A percentile compares a stretch with the other conserved stretches of the same genome.
Conservation (phyloP, 2,113 vertebrate genomes). For the Entomyzon cyanotis region DNA sequence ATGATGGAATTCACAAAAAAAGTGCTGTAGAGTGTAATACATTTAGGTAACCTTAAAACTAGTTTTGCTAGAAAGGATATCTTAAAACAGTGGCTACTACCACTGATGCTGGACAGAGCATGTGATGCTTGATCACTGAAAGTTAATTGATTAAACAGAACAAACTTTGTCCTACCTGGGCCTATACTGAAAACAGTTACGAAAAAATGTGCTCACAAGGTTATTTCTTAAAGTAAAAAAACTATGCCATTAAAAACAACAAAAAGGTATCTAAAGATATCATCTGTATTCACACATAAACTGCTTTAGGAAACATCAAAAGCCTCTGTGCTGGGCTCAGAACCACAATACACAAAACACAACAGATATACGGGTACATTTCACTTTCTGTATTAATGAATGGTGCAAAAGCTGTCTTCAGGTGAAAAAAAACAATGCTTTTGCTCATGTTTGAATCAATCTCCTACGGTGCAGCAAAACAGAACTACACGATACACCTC, state of each 20-base stretch:
- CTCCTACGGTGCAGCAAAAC: not conserved
- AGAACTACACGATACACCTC: not conserved
- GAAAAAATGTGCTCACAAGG: not conserved
- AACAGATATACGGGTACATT: not conserved
- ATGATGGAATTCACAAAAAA: not conserved
- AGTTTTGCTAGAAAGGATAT: not conserved
- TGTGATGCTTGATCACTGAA: not conserved
- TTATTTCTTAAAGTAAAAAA: not conserved
- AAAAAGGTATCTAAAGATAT: not conserved
- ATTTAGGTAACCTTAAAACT: not conserved
- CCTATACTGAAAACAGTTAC: not conserved
- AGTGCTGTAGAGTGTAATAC: not conserved
- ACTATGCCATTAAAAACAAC: not conserved
- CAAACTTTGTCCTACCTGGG: not conserved
- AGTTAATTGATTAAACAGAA: not conserved
- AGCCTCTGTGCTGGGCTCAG: not conserved
- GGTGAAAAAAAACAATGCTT: not conserved
- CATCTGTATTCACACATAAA: not conserved
- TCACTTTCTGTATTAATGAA: not conserved
- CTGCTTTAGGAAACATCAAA: not conserved
- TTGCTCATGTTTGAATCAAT: not conserved
- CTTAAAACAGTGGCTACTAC: not conserved
- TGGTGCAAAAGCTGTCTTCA: not conserved
- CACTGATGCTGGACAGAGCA: not conserved
- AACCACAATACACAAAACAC: not conserved